Evolutionary conservation across 2,797 vertebrate species (phyloP).

Genomic region (Danio aesculapii): DNA sequence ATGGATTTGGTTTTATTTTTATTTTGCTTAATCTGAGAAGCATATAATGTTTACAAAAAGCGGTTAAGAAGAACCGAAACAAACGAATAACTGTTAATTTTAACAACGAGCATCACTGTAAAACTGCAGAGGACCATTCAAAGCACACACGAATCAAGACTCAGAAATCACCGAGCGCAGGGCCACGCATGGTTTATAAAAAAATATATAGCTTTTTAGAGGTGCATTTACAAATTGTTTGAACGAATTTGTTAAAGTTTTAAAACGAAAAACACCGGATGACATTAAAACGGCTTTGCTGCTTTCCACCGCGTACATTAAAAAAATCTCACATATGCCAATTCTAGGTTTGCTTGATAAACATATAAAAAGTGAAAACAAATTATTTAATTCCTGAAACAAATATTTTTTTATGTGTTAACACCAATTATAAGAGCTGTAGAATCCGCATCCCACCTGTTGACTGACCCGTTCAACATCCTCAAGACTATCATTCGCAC

Average conservation of each 20-base stretch:
- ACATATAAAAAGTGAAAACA: background rate
- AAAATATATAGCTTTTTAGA: background rate
- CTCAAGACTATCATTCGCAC: background rate
- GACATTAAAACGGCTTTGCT: background rate
- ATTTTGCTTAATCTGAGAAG: background rate
- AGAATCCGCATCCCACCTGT: conserved; percentile 57
- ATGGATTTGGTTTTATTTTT: conserved; percentile 6
- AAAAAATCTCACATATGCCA: background rate
- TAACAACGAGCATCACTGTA: conserved; percentile 23
- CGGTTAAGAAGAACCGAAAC: conserved; percentile 3
- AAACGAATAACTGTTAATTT: conserved; percentile 20
- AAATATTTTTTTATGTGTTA: background rate
- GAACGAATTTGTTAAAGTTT: background rate
- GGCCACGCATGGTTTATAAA: conserved; percentile 1
- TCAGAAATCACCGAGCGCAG: background rate
- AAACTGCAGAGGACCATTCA: background rate
- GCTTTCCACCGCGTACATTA: background rate
- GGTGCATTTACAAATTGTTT: background rate
- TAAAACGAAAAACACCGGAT: background rate
- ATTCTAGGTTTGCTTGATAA: background rate
- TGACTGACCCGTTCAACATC: conserved; percentile 4
- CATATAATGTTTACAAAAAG: background rate
- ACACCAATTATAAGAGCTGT: background rate
- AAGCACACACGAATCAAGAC: background rate
- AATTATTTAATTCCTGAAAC: background rate